A percentile compares a stretch with the other conserved stretches of the same genome.
Conservation (phyloP, 1,140 invertebrate genomes). For the Himalopsyche phryganea region DNA sequence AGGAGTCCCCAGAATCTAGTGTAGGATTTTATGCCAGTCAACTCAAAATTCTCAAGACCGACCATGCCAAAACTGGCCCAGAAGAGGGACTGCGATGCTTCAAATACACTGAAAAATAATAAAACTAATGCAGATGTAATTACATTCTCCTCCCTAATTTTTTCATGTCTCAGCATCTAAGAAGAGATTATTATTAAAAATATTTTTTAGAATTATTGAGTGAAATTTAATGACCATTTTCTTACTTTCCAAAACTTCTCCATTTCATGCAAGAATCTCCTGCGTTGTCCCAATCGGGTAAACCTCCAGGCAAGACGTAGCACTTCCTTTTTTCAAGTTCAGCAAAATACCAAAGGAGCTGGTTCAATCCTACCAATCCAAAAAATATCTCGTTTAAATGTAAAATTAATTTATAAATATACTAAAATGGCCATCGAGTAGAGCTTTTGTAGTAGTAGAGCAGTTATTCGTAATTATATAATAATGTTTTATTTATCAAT, state of each 20-base stretch:
- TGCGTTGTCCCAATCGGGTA: constrained; percentile 63
- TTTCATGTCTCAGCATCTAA: neutral
- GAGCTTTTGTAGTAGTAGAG: too few relatives aligned
- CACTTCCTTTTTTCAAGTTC: constrained; percentile 76
- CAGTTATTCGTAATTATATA: neutral
- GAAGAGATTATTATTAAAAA: neutral
- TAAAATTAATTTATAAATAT: too few relatives aligned
- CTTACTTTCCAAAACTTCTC: constrained; percentile 65
- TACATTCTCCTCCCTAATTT: neutral
- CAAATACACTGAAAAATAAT: constrained; percentile 70
- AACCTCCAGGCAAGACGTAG: constrained; percentile 56
- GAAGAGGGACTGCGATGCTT: constrained; percentile 84
- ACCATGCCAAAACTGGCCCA: constrained; percentile 87
- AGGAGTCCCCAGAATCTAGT: constrained; percentile 77
- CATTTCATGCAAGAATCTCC: constrained; percentile 74
- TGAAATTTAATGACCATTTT: too few relatives aligned
- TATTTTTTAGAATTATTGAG: too few relatives aligned
- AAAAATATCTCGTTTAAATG: too few relatives aligned
- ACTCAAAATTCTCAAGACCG: constrained; percentile 74
- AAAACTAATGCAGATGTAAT: neutral
- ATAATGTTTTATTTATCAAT: too few relatives aligned
- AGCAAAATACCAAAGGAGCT: constrained; percentile 88
- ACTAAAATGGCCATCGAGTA: too few relatives aligned
- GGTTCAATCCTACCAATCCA: constrained; percentile 62
- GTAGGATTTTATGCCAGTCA: constrained; percentile 72